These are phyloP conservation scores for Fragum whitleyi DNA, from an alignment of 2,888 invertebrate genomes.

Conservation along the genomic window DNA sequence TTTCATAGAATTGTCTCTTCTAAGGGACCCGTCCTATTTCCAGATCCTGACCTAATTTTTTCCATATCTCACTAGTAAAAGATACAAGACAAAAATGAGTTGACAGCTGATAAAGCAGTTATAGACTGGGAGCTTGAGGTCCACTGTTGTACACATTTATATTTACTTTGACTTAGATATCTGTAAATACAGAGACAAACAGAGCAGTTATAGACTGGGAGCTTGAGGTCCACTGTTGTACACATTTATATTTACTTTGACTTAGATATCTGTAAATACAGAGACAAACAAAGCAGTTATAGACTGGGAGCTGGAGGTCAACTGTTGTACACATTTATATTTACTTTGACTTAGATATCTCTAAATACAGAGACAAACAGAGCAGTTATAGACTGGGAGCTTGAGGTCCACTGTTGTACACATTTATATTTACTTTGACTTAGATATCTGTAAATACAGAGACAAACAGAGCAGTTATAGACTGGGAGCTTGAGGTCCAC, in stretches of 20 bases:
- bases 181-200: too few species aligned
- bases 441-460: conserved; percentile 75
- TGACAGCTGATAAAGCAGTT: conserved; percentile 82
- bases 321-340: conserved; percentile 81
- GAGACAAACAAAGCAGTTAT: too few species aligned
- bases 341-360: conserved; percentile 82
- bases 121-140: conserved; percentile 76
- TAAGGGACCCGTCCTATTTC: too few species aligned
- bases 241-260: conserved; percentile 82
- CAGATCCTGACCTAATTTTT: too few species aligned
- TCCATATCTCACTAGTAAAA: too few species aligned
- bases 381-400: too few species aligned
- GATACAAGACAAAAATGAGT: conserved; percentile 84
- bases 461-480: too few species aligned
- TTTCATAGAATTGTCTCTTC: too few species aligned
- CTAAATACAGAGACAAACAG: conserved; percentile 22
- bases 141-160: conserved; percentile 80
- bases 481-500: conserved; percentile 72
- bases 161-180: conserved; percentile 81
- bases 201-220: too few species aligned
- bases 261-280: conserved; percentile 77
- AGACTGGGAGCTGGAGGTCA: conserved; percentile 71
- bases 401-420: conserved; percentile 74
- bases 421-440: conserved; percentile 82
- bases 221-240: conserved; percentile 73